A percentile compares a stretch with the other conserved stretches of the same genome.
These are phyloP conservation scores for Dione vanillae DNA, from an alignment of 2,888 invertebrate species.

Conservation along the genomic window DNA sequence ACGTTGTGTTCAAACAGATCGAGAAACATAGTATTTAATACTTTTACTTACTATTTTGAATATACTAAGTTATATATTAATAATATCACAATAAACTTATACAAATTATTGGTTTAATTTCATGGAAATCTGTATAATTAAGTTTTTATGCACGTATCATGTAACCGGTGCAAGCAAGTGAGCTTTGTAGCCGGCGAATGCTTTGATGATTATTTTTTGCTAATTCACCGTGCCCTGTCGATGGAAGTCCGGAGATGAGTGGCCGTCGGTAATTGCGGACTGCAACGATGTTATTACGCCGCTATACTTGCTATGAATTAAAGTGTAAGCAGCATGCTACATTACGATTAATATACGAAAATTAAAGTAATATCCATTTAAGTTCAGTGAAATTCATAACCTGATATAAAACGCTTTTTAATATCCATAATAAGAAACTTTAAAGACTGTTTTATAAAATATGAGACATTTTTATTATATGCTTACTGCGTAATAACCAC, in stretches of 20 bases:
- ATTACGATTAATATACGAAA: slow-evolving; percentile 31
- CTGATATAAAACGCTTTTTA: slow-evolving; percentile 15
- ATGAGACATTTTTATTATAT: slow-evolving; percentile 11
- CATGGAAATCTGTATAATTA: slow-evolving; percentile 42
- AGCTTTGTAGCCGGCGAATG: slow-evolving; percentile 36
- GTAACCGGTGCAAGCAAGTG: slow-evolving; percentile 30
- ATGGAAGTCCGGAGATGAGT: slow-evolving; percentile 56
- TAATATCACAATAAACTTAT: neutral
- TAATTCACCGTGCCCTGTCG: slow-evolving; percentile 56
- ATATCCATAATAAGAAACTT: neutral
- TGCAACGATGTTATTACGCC: slow-evolving; percentile 45
- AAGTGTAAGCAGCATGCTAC: slow-evolving; percentile 21
- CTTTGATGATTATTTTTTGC: slow-evolving; percentile 58
- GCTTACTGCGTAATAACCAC: neutral
- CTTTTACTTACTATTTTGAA: neutral
- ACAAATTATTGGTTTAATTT: slow-evolving; percentile 32
- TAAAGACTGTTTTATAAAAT: slow-evolving; percentile 1
- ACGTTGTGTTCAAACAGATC: too few relatives aligned
- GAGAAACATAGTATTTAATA: neutral
- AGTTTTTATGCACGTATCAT: slow-evolving; percentile 36
- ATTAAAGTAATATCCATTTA: slow-evolving; percentile 31
- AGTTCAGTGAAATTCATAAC: slow-evolving; percentile 19
- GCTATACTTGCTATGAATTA: slow-evolving; percentile 36
- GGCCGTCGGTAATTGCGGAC: slow-evolving; percentile 49
- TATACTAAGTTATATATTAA: neutral